Base-by-base conservation (phyloP, 2,888 invertebrate genomes). In the Pristionchus japonicus region DNA sequence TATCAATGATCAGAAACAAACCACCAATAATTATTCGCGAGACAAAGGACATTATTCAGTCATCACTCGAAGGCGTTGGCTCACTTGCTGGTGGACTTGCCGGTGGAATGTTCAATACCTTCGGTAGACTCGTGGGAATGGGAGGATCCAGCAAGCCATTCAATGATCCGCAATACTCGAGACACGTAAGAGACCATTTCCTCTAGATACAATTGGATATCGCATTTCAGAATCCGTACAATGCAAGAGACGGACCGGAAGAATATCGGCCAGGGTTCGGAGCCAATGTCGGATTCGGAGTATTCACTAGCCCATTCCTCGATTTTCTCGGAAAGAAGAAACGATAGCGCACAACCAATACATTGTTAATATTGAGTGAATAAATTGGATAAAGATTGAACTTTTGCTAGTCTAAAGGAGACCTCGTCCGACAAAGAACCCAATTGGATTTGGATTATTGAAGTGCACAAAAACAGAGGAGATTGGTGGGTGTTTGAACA, bases 321-420 rank as follows among this genome's bases (percentile, higher is more conserved):
- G 82, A 52, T 20, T 52, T 52, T 3, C 17, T 83, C 34, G 82
- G 82, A 20, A 83, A 83, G 82, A 82, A 80, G 31, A 80, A 52
- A 20, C 34, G 52, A 83, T 83, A 34, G 34, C 52, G 6, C 7
- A 13, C 37, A 20, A 23, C 52, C 27, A 43, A 80, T 11, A 47
- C 27, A 52, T 52, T 77, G 77, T 43, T 77, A 31, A 77, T 2
- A 43, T 23, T n/a, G n/a, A n/a, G n/a, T n/a, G n/a, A n/a, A n/a
- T n/a, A n/a, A n/a, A 70, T 77, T 77, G 77, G 43, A 70, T 70
- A 70, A 77, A 77, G 23, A 74, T 74, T 74, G 11, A 74, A 74
- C 37, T 74, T 11, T 74, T 74, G 70, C 7, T 9, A 23, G 70
- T 23, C 23, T 37, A 37, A 70, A 17, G 37, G 6, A 27, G 70